Percentiles rank a stretch among this genome's conserved stretches.
phyloP scores from a whole-genome alignment of 2,113 vertebrate species.

The Marmota flaviventris region DNA sequence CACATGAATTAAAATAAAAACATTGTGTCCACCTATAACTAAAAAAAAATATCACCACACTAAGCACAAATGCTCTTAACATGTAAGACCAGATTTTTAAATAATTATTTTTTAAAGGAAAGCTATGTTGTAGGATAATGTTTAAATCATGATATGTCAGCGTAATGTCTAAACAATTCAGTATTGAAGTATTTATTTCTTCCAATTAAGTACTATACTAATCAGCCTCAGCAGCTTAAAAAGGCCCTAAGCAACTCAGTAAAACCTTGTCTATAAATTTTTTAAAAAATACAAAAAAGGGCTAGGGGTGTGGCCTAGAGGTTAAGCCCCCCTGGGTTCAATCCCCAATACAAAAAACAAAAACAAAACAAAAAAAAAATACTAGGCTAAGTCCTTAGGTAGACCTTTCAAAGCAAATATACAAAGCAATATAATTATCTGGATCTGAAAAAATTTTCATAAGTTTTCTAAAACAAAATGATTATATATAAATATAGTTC shows the following conservation, averaged over 20 bases:
- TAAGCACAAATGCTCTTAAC: background rate
- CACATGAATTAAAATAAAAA: too few relatives aligned
- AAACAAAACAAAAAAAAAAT: too few relatives aligned
- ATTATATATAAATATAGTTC: background rate
- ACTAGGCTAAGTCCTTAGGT: background rate
- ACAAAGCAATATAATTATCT: background rate
- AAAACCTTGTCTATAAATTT: too few relatives aligned
- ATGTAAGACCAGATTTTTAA: background rate
- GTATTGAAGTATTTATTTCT: background rate
- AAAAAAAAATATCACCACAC: background rate
- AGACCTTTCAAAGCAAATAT: background rate
- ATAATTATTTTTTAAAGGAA: background rate
- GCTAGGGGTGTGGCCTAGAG: too few relatives aligned
- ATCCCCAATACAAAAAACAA: too few relatives aligned
- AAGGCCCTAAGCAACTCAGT: too few relatives aligned
- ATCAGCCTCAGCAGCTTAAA: too few relatives aligned
- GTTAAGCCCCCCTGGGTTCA: too few relatives aligned
- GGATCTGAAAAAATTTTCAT: background rate
- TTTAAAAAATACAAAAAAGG: too few relatives aligned
- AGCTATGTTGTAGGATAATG: background rate
- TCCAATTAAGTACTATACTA: slow-evolving; percentile 26
- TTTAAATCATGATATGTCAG: background rate
- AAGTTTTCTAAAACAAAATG: background rate
- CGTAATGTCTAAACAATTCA: background rate
- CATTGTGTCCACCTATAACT: too few relatives aligned